Evolutionary conservation across 2,797 vertebrate species (phyloP).

Genomic region (Acipenser transmontanus): DNA sequence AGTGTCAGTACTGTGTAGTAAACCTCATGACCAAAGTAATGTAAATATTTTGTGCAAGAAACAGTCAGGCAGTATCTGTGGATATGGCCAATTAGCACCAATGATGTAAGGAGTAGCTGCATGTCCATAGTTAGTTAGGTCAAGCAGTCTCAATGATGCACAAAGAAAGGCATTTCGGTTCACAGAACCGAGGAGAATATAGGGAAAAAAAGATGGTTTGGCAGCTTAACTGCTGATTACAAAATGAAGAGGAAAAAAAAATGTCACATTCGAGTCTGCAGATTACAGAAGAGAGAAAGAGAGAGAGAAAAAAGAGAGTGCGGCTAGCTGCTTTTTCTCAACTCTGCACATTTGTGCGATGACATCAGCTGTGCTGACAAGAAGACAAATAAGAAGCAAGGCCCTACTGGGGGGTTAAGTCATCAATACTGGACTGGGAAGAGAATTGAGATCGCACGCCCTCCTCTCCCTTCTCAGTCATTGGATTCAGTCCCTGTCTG

Average conservation of each 20-base stretch:
- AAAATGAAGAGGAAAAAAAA: background rate
- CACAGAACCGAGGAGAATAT: background rate
- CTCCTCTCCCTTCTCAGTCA: constrained; percentile 5
- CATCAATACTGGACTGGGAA: constrained; percentile 8
- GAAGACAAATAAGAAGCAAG: constrained; percentile 12
- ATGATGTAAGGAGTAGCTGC: background rate
- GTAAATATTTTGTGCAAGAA: too few species aligned
- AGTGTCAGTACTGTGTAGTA: too few species aligned
- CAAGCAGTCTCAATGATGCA: background rate
- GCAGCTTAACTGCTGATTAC: background rate
- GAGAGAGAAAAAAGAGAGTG: background rate
- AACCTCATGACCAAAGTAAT: too few species aligned
- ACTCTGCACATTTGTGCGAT: constrained; percentile 10
- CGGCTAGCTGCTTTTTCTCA: constrained; percentile 12
- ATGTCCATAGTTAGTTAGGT: background rate
- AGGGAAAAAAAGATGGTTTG: background rate
- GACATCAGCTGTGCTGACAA: constrained; percentile 18
- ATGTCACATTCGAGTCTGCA: constrained; percentile 2
- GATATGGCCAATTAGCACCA: too few species aligned
- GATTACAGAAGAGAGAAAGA: background rate
- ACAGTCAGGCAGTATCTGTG: too few species aligned
- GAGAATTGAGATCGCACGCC: constrained; percentile 1
- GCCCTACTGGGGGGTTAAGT: constrained; percentile 7
- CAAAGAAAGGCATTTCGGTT: background rate
- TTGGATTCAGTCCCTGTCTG: too few species aligned